Percentiles rank a stretch among this genome's conserved stretches.
Conservation (phyloP, 2,797 vertebrate species). For the Linurgus olivaceus region DNA sequence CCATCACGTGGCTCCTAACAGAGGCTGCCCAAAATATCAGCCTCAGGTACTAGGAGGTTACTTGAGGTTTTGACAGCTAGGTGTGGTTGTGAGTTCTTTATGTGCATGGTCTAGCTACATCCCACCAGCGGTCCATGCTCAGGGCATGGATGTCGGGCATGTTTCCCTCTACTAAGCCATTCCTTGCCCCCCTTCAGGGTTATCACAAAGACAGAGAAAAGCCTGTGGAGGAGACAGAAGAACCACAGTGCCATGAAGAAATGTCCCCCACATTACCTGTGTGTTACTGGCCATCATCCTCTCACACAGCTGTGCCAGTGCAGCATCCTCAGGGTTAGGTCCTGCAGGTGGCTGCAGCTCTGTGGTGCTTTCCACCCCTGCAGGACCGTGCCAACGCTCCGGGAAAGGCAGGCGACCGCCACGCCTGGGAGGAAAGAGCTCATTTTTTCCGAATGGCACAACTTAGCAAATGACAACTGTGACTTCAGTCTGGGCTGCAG, state of each 20-base stretch:
- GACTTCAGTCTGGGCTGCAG: not conserved
- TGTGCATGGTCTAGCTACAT: not conserved
- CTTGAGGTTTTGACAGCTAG: not conserved
- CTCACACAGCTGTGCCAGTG: not conserved
- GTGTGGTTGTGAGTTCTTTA: not conserved
- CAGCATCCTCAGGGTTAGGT: not conserved
- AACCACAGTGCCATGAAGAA: not conserved
- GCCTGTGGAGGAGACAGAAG: not conserved
- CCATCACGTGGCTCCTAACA: fast-evolving
- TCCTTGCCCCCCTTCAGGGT: fast-evolving
- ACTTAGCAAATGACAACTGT: constrained; percentile 18
- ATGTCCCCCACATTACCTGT: fast-evolving
- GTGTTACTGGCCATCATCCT: not conserved
- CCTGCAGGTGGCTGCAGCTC: not conserved
- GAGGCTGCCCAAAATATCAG: not conserved
- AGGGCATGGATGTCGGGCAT: fast-evolving
- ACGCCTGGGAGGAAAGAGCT: not conserved
- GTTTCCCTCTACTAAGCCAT: fast-evolving
- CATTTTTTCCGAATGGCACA: constrained; percentile 1
- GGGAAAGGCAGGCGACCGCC: not conserved
- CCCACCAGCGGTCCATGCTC: fast-evolving
- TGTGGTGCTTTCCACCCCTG: not conserved
- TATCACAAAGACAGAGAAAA: not conserved
- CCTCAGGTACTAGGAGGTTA: not conserved
- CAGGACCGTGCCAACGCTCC: fast-evolving